Evolutionary conservation across 2,797 vertebrate genomes (phyloP).

Genomic region (Tarsius wallacei): DNA sequence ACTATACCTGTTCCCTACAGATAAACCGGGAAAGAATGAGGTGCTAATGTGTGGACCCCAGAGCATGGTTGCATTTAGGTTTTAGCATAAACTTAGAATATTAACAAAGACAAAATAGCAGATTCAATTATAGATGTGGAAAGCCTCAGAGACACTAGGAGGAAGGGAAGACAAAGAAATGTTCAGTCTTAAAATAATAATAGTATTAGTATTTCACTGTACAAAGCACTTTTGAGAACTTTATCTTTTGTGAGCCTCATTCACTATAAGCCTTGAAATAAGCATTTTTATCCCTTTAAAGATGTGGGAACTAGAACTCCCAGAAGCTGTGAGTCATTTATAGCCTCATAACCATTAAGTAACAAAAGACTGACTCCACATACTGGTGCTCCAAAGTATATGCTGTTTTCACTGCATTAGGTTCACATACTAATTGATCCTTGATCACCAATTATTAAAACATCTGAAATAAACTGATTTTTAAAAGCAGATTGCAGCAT

Average conservation of each 20-base stretch:
- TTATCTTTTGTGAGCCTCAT: slow-evolving; percentile 63
- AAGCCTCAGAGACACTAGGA: slow-evolving; percentile 47
- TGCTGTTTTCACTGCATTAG: not conserved
- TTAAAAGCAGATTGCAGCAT: not conserved
- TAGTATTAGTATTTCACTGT: slow-evolving; percentile 63
- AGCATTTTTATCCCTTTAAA: slow-evolving; percentile 40
- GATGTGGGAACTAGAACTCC: not conserved
- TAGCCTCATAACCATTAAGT: not conserved
- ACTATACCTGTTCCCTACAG: slow-evolving; percentile 21
- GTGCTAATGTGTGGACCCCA: not conserved
- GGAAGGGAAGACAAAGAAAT: slow-evolving; percentile 64
- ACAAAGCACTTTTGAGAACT: slow-evolving; percentile 68
- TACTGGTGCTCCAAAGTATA: not conserved
- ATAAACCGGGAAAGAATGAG: slow-evolving; percentile 70
- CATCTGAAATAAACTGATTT: slow-evolving; percentile 39
- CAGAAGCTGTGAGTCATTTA: not conserved
- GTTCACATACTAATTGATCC: not conserved
- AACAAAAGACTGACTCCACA: not conserved
- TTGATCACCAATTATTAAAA: slow-evolving; percentile 55
- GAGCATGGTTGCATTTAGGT: slow-evolving; percentile 39
- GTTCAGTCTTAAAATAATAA: slow-evolving; percentile 59
- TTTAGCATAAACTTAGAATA: slow-evolving; percentile 81
- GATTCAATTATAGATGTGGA: slow-evolving; percentile 84
- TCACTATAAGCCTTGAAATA: slow-evolving; percentile 54
- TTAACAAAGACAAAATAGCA: slow-evolving; percentile 80